Base-by-base conservation (phyloP, 2,797 vertebrate genomes). In the Distichodus sexfasciatus region DNA sequence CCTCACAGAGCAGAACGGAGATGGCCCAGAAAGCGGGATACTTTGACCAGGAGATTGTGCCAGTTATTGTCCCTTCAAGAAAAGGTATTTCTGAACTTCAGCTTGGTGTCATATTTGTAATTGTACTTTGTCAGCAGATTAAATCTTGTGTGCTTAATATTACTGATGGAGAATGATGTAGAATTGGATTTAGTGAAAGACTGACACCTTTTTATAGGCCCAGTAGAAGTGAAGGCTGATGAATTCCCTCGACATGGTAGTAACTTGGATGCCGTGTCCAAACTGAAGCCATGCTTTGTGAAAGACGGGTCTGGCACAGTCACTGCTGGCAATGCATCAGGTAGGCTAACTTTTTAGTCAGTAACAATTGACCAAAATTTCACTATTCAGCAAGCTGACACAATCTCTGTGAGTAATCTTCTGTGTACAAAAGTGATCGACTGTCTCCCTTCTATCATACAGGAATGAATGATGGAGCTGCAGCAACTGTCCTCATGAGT, bases 381-480 rank as follows among this genome's bases (percentile, higher is more conserved):
- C 14, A 38, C 4, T 36, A 24, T 6, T 6, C 14, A 24, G 14
- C 19, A 24, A 17, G 12, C 11, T 48, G 4, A 1, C 11, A 24
- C 4, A 41, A 1, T 43, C 4, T 11, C 6, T 44, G 17, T 33
- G 8, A 23, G 8, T 1, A 28, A 2, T 33, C 8, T 15, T 2
- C 14, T 17, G 44, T n/a, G n/a, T n/a, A n/a, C 36, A 60, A 38
- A 36, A n/a, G 28, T 50, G 29, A 64, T 43, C 35, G 61, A 1
- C 6, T 67, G 2, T 57, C 14, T 63, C 10, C 6, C 10, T 21
- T 59, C 38, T 58, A n/a, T 60, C 38, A 66, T 46, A 9, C 67
- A 99, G 97, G 97, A 69, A 74, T 99, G 0, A 99, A 97, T 44
- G 96, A 99, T 36, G 97, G 97, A 11, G 97, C 95, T 23, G 96